A percentile compares a stretch with the other conserved stretches of the same genome.
Evolutionary conservation across 2,888 invertebrate species (phyloP).

Genomic region (Leucophora obtusa): DNA sequence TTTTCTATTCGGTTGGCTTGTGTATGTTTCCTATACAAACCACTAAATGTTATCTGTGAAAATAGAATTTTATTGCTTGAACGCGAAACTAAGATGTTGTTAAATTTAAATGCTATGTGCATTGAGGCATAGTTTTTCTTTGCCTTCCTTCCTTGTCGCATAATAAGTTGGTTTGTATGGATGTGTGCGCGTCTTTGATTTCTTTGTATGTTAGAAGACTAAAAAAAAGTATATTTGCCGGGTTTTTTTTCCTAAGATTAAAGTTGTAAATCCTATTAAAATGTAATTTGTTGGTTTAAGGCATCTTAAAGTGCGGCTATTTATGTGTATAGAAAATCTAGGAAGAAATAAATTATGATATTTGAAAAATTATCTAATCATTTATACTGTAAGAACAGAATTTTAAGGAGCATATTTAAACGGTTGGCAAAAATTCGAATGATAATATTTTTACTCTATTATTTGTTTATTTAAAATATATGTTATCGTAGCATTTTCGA

Average conservation of each 20-base stretch:
- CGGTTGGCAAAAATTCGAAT: no score
- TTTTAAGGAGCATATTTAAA: no score
- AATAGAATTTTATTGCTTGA: conserved; percentile 61
- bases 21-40: conserved; percentile 22
- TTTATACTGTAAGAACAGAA: no score
- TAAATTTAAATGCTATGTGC: conserved; percentile 55
- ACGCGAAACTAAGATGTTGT: conserved; percentile 55
- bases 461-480: no score
- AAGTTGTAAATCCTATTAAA: conserved; percentile 59
- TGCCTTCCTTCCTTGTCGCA: not conserved
- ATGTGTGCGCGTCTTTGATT: conserved; percentile 25
- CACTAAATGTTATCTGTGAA: conserved; percentile 54
- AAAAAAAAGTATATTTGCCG: not conserved
- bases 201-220: not conserved
- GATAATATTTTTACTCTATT: no score
- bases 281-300: conserved; percentile 44
- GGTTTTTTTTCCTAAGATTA: conserved; percentile 18
- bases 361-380: not conserved
- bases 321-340: not conserved
- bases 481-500: no score
- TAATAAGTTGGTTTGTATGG: not conserved
- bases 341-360: not conserved
- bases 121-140: conserved; percentile 40
- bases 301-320: conserved; percentile 2
- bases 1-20: conserved; percentile 25